A percentile compares a stretch with the other conserved stretches of the same genome.
Evolutionary conservation across 2,797 vertebrate genomes (phyloP).

Genomic region (Xiphophorus birchmanni): DNA sequence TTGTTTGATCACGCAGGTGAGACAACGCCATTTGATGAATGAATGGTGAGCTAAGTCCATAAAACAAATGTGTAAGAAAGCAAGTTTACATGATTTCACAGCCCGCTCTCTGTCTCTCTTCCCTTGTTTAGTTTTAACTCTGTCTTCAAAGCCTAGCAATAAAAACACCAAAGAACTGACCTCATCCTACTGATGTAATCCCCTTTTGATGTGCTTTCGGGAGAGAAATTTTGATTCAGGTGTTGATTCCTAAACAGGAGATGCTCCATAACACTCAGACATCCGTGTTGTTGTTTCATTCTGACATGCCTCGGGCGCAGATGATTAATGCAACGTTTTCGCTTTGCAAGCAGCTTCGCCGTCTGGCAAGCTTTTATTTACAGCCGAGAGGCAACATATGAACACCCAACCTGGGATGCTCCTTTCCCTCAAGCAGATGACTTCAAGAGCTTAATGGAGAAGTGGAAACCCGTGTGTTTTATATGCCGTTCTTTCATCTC

Average conservation of each 20-base stretch:
- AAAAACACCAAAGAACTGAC: constrained; percentile 64
- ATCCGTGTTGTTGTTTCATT: constrained; percentile 32
- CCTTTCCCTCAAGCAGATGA: constrained; percentile 27
- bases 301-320: not conserved
- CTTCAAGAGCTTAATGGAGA: constrained; percentile 43
- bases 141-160: constrained; percentile 46
- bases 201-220: constrained; percentile 56
- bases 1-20: constrained; percentile 3
- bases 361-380: constrained; percentile 19
- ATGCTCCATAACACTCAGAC: constrained; percentile 11
- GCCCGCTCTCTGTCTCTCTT: constrained; percentile 20
- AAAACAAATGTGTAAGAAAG: constrained; percentile 31
- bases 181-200: constrained; percentile 67
- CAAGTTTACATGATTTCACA: constrained; percentile 63
- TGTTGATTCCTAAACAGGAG: constrained; percentile 44
- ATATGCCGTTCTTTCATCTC: constrained; percentile 50
- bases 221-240: constrained; percentile 50
- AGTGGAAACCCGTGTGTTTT: constrained; percentile 36
- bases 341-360: constrained; percentile 1
- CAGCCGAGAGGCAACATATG: constrained; percentile 14
- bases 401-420: constrained; percentile 12
- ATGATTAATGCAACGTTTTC: constrained; percentile 32
- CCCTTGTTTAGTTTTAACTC: constrained; percentile 8
- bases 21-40: not conserved
- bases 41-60: constrained; percentile 34